Conservation (phyloP, 2,888 invertebrate species). For the Xylota sylvarum region DNA sequence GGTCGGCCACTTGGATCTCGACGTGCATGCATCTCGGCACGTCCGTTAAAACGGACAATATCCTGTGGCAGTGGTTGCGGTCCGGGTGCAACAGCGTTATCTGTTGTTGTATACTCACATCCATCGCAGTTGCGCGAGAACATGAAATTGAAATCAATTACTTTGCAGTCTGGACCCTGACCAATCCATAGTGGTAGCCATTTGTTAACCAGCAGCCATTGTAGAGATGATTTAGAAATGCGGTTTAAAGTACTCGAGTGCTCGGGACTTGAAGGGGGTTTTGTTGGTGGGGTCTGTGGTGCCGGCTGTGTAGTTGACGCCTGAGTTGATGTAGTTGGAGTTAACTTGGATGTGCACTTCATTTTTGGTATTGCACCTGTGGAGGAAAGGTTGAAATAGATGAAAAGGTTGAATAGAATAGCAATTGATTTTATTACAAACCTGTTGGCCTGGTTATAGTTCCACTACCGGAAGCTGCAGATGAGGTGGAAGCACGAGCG, state of each 20-base stretch:
- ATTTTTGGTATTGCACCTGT: conserved; percentile 83
- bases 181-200: conserved; percentile 88
- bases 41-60: conserved; percentile 83
- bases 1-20: conserved; percentile 81
- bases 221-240: conserved; percentile 87
- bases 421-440: conserved; percentile 7
- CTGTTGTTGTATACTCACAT: conserved; percentile 82
- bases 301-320: conserved; percentile 30
- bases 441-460: conserved; percentile 61
- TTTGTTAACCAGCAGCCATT: conserved; percentile 89
- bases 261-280: conserved; percentile 78
- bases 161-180: conserved; percentile 86
- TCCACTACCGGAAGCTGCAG: conserved; percentile 26
- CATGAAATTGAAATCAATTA: conserved; percentile 86
- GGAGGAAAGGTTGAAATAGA: background rate
- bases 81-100: conserved; percentile 80
- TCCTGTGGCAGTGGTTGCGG: conserved; percentile 82
- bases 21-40: conserved; percentile 81
- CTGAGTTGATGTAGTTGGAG: conserved; percentile 25
- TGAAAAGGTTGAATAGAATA: background rate
- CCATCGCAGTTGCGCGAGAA: conserved; percentile 85
- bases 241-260: conserved; percentile 84
- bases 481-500: conserved; percentile 34
- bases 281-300: conserved; percentile 50
- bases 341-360: conserved; percentile 77